phyloP scores from a whole-genome alignment of 2,113 vertebrate species.

The Rattus rattus region DNA sequence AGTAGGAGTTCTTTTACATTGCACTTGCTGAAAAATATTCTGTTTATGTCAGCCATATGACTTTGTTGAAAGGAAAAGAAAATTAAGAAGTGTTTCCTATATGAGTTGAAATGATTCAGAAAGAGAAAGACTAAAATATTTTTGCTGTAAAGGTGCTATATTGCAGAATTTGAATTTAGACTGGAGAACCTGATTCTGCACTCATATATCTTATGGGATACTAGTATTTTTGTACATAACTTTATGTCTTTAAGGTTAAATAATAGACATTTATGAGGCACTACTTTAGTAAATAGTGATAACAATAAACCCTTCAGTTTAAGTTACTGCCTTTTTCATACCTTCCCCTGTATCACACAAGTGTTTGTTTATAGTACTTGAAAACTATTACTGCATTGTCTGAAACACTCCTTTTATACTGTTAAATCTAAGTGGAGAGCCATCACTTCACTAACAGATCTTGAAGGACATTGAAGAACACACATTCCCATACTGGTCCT shows the following conservation, averaged over 20 bases:
- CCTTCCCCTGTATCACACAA: background rate
- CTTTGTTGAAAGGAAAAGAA: conserved; percentile 46
- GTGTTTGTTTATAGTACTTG: background rate
- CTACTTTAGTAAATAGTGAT: background rate
- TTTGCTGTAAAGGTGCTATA: background rate
- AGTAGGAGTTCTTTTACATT: conserved; percentile 28
- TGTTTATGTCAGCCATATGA: background rate
- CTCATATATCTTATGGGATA: background rate
- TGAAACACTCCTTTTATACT: conserved; percentile 44
- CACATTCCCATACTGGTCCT: background rate
- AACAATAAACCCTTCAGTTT: background rate
- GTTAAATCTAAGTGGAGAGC: background rate
- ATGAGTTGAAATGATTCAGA: background rate
- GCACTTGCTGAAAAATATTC: conserved; percentile 59
- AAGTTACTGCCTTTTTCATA: background rate
- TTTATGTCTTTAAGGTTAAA: background rate
- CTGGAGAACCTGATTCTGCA: background rate
- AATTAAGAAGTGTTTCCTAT: background rate
- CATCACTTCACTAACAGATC: background rate
- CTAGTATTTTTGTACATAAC: background rate
- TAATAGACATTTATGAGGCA: background rate
- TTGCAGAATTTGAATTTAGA: background rate
- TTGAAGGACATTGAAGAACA: conserved; percentile 42
- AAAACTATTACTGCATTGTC: background rate
- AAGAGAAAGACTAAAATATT: background rate